Evolutionary conservation across 2,797 vertebrate species (phyloP), one percentile per base, ranked within the genome.

Genomic region (Anableps anableps): DNA sequence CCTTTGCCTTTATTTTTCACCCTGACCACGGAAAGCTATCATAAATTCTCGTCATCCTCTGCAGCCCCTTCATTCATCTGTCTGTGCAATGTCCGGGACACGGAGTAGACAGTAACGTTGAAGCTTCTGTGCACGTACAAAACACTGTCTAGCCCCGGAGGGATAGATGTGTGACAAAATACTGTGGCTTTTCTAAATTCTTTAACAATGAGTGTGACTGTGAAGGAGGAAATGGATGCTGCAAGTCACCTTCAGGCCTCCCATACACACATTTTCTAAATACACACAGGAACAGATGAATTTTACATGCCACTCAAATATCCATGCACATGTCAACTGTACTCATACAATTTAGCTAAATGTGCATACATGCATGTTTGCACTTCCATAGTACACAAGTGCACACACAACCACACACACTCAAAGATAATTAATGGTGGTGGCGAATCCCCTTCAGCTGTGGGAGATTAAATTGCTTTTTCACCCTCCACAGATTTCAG

Each of bases 401-500:
- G 34, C 34, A 76, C 29, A 83, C 55, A 77, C 36, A 74, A 60
- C 78, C 79, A 85, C 72, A 85, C 80, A 88, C 80, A 86, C 74
- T 73, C 78, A 85, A 74, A 85, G 86, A 94, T 94, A 95, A 95
- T 96, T 94, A 95, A 95, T 94, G 91, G 90, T 82, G 89, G 86
- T 91, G 86, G 90, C 14, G 91, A 94, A 94, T 94, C 93, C 94
- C 93, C 90, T 91, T 95, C 93, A 94, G 93, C 94, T 93, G 90
- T 92, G 91, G 90, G 87, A 93, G 91, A 94, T 91, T 94, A 95
- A 96, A 95, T 95, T 93, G 95, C 94, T 96, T 95, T 95, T 95
- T 95, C 92, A 94, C 93, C 94, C 93, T 94, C 90, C 93, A 93
- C 89, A 95, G 95, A 95, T 93, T 95, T 91, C 92, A 89, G 90